Conservation (phyloP, 2,113 vertebrate species). For the Globicephala melas region DNA sequence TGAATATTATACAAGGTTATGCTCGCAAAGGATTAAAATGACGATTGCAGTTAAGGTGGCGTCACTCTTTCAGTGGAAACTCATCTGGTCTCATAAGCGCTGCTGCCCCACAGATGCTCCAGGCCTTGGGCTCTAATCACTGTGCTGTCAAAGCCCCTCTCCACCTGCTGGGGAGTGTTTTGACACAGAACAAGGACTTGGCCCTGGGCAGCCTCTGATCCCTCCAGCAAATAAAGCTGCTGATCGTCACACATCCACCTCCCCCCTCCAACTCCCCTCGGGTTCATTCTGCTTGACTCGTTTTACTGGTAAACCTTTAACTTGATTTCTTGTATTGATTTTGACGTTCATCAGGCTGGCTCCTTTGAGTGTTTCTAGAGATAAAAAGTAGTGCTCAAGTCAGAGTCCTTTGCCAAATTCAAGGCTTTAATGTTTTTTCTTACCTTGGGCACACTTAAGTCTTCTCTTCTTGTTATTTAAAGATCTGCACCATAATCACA, state of each 20-base stretch:
- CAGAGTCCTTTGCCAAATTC: not conserved
- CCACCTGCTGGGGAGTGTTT: not conserved
- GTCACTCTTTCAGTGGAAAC: not conserved
- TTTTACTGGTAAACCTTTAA: not conserved
- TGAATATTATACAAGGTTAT: not conserved
- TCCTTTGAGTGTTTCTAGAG: not conserved
- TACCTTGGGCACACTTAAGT: not conserved
- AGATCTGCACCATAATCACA: not conserved
- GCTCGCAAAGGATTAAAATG: not conserved
- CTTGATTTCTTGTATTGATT: not conserved
- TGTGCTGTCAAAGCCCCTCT: not conserved
- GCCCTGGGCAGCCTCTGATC: not conserved
- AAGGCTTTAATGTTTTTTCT: not conserved
- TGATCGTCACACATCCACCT: too few relatives aligned
- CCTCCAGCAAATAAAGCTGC: not conserved
- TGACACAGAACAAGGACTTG: not conserved
- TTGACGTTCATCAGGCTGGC: not conserved
- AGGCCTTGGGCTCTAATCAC: not conserved
- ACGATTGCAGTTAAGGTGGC: not conserved
- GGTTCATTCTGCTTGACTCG: too few relatives aligned
- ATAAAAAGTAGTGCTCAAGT: not conserved
- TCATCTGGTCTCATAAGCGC: not conserved
- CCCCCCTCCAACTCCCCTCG: accelerated
- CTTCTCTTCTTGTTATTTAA: conserved; percentile 1
- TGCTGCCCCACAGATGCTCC: not conserved